Percentiles rank a stretch among this genome's conserved stretches.
Conservation (phyloP, 2,113 vertebrate species). For the Bubalus kerabau region DNA sequence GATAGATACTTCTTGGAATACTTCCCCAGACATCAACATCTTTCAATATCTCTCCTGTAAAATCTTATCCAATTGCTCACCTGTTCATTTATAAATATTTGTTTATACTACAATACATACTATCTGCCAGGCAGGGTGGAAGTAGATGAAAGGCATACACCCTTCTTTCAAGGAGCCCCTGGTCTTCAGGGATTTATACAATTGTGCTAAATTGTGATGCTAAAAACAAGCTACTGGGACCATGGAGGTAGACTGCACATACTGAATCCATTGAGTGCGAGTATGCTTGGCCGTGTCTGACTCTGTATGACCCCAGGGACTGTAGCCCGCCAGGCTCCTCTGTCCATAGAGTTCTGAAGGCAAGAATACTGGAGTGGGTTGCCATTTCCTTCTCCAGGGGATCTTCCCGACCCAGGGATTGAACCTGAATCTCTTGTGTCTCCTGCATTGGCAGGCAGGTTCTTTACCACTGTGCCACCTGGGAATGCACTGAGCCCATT, state of each 20-base stretch:
- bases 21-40: background rate
- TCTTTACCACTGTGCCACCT: background rate
- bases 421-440: background rate
- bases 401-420: background rate
- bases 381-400: background rate
- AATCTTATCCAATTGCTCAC: background rate
- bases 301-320: background rate
- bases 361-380: background rate
- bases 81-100: background rate
- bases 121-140: background rate
- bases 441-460: background rate
- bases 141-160: background rate
- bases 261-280: background rate
- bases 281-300: background rate
- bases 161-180: background rate
- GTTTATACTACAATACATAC: background rate
- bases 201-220: background rate
- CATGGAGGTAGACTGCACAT: fast-evolving
- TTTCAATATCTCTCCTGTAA: background rate
- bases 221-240: background rate
- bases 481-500: background rate
- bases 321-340: background rate
- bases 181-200: too few species aligned
- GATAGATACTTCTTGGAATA: background rate
- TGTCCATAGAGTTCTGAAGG: background rate